Base-by-base conservation (phyloP, 2,797 vertebrate genomes). In the Gastrophryne carolinensis region DNA sequence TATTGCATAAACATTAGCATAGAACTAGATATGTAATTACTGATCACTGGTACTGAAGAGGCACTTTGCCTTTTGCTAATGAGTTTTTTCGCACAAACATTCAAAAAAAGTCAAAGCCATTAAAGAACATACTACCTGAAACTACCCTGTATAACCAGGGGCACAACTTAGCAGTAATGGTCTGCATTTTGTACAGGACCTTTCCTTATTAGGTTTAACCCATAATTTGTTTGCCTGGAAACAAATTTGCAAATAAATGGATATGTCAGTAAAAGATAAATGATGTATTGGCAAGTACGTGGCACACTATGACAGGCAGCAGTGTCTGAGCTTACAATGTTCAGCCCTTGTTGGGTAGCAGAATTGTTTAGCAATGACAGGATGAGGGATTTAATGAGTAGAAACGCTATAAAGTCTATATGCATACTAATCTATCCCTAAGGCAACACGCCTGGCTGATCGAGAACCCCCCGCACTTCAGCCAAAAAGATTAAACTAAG, bases 171-270 rank as follows among this genome's bases (percentile, higher is more conserved):
- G 24, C 27, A 50, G 50, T 37, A 47, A 61, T 15, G 26, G 8
- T 50, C 34, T 54, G 49, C 17, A 39, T 63, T 63, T 53, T 63
- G 17, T 26, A 53, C 27, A 41, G 49, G 24, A 73, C 70, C 58
- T 73, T 73, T 54, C n/a, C 39, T 73, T 73, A 73, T 73, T 39
- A 53, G 35, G 60, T 65, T n/a, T 64, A 57, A 39, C 50, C 61
- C 34, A 47, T 61, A 39, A 56, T 73, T 47, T 66, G 37, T 57
- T 56, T 67, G 49, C 9, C 19, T 61, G 66, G 39, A 75, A 60
- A 75, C 27, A 49, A 58, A 75, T 75, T 75, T 68, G 64, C 73
- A 67, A 75, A 75, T 61, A 75, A 75, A 67, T 75, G 54, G 47
- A 75, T 68, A 61, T 75, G 64, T 60, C 73, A 75, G 54, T 26